Evolutionary conservation across 2,797 vertebrate genomes (phyloP).

Genomic region (Sebastes itinus): DNA sequence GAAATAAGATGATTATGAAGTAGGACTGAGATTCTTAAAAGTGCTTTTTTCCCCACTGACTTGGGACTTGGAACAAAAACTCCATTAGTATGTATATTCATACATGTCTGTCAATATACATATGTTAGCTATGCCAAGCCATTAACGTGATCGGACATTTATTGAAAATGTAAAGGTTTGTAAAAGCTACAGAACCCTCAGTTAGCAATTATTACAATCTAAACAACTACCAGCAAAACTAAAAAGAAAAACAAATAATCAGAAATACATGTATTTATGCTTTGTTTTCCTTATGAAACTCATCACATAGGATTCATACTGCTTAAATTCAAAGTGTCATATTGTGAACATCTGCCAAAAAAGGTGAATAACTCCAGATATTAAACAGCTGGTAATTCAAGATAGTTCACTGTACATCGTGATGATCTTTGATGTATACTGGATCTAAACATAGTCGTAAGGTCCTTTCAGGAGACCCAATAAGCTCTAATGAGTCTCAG

Average conservation of each 20-base stretch:
- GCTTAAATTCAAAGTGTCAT: neutral
- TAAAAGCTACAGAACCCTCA: neutral
- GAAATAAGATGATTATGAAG: neutral
- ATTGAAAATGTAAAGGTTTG: neutral
- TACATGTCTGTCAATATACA: neutral
- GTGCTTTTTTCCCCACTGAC: neutral
- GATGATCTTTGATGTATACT: neutral
- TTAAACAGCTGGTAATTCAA: neutral
- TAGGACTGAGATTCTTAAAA: neutral
- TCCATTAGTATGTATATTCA: neutral
- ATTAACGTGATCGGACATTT: neutral
- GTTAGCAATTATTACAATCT: neutral
- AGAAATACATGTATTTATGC: neutral
- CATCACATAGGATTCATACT: neutral
- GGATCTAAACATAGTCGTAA: neutral
- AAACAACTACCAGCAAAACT: neutral
- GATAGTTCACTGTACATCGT: neutral
- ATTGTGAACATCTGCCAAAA: neutral
- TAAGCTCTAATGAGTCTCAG: neutral
- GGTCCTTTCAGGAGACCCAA: neutral
- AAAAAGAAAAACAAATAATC: neutral
- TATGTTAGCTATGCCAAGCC: neutral
- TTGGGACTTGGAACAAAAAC: neutral
- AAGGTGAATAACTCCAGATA: neutral
- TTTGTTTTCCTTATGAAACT: neutral